These are phyloP conservation scores for Morpho achilles DNA, from an alignment of 2,888 invertebrate genomes.

Conservation along the genomic window DNA sequence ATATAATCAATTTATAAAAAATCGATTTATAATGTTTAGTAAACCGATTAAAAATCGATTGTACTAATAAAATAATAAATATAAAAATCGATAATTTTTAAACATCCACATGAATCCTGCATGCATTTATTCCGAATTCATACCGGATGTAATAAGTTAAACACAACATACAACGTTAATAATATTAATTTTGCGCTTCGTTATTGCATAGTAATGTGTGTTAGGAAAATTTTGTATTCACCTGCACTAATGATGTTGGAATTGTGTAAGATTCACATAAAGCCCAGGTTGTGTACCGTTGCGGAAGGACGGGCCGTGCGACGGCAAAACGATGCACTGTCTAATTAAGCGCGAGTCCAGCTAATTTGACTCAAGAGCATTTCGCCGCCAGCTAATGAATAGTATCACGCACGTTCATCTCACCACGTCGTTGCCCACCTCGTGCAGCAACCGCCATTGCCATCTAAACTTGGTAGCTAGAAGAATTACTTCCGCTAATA, in stretches of 20 bases:
- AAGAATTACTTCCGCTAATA: constrained; percentile 42
- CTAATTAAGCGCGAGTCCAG: constrained; percentile 68
- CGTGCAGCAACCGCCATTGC: constrained; percentile 45
- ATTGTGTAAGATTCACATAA: constrained; percentile 26
- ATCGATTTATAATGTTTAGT: no score
- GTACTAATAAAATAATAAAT: no score
- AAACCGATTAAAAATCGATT: no score
- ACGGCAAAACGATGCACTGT: constrained; percentile 39
- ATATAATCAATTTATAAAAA: no score
- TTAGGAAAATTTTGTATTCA: constrained; percentile 26
- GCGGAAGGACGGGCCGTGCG: constrained; percentile 32
- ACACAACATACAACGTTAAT: constrained; percentile 23
- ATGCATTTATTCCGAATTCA: constrained; percentile 19
- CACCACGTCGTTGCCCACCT: constrained; percentile 49
- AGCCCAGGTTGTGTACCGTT: constrained; percentile 21
- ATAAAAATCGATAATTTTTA: no score
- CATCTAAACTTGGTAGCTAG: constrained; percentile 53
- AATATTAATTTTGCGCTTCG: constrained; percentile 25
- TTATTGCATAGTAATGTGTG: constrained; percentile 6
- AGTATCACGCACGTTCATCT: constrained; percentile 77
- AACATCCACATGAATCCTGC: constrained; percentile 1
- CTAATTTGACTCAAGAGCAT: constrained; percentile 74
- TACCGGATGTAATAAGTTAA: constrained; percentile 26
- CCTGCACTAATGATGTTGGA: constrained; percentile 29
- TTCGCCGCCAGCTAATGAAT: constrained; percentile 70